phyloP scores from a whole-genome alignment of 2,888 invertebrate genomes.

The Carterocephalus palaemon region DNA sequence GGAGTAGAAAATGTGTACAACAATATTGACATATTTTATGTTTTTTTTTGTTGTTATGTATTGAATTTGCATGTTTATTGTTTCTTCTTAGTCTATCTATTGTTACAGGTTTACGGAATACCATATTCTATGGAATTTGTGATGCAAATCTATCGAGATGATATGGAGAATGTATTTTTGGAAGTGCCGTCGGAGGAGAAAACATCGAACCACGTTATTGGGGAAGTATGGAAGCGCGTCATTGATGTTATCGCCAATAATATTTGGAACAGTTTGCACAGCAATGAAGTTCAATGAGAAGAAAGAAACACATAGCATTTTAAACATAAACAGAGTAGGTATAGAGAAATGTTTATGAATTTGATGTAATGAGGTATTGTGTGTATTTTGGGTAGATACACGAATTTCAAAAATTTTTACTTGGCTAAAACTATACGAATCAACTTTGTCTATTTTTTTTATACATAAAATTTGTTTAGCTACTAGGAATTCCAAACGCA shows the following conservation, averaged over 20 bases:
- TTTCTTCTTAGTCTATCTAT: not conserved
- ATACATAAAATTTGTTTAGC: not conserved
- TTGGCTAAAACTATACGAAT: no score
- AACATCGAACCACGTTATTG: slow-evolving; percentile 32
- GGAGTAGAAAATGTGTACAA: not conserved
- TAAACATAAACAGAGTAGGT: not conserved
- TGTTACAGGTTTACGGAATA: slow-evolving; percentile 56
- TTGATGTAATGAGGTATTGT: no score
- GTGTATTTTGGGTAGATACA: no score
- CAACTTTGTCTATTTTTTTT: not conserved
- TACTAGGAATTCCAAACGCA: slow-evolving; percentile 2
- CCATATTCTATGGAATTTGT: slow-evolving; percentile 61
- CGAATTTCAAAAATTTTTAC: no score
- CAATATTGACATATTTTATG: not conserved
- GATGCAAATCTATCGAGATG: slow-evolving; percentile 51
- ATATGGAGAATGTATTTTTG: slow-evolving; percentile 1
- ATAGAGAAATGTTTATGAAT: not conserved
- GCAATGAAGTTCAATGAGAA: slow-evolving; percentile 20
- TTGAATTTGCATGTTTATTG: not conserved
- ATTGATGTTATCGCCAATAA: slow-evolving; percentile 48
- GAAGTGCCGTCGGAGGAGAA: not conserved
- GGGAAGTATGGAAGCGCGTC: slow-evolving; percentile 51
- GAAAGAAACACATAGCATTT: not conserved
- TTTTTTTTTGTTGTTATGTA: not conserved
- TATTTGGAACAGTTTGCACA: slow-evolving; percentile 40